Evolutionary conservation across 2,113 vertebrate genomes (phyloP), one percentile per base, ranked within the genome.

Genomic region (Strigops habroptila): DNA sequence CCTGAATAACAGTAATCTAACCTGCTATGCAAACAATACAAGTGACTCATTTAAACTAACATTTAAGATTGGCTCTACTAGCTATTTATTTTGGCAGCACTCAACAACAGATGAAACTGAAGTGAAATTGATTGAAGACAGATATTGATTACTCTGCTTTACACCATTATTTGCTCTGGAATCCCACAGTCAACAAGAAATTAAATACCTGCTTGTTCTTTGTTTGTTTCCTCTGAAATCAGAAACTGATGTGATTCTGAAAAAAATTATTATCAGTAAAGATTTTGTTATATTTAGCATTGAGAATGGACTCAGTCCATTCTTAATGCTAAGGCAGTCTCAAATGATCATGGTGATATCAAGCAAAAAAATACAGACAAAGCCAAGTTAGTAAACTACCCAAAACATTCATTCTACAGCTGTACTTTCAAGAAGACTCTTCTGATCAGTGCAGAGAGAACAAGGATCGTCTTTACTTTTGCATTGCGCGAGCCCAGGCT

Each of bases 401-500:
- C 25, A 77, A 57, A 83, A 12, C 8, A 30, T 5, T 5, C 15
- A 18, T 37, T 4, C 18, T 14, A 3, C 8, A 31, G 9, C 1
- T 37, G 3, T 76, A 5, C 5, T 67, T 80, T 60, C 62, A 30
- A 53, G 30, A 11, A 55, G 4, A 71, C 3, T 2, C 3, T 71
- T 77, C n/a, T 71, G 31, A 63, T 22, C 3, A 22, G 8, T 13
- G 30, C 48, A 73, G 52, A 68, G 18, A 55, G 7, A 71, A 21
- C 31, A 84, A 78, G 30, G 8, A 6, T 5, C 6, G 33, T 7
- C 25, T 90, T 75, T 52, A 30, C 7, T 64, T 43, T 31, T 15
- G 24, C 37, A 10, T 14, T 68, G 19, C 27, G 10, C 0, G 0
- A 68, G 10, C 22, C 46, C 41, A 27, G 53, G 4, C 5, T 69